Percentiles rank a stretch among this genome's conserved stretches.
These are phyloP conservation scores for Sarcophaga rosellei DNA, from an alignment of 2,888 invertebrate species.

Conservation along the genomic window DNA sequence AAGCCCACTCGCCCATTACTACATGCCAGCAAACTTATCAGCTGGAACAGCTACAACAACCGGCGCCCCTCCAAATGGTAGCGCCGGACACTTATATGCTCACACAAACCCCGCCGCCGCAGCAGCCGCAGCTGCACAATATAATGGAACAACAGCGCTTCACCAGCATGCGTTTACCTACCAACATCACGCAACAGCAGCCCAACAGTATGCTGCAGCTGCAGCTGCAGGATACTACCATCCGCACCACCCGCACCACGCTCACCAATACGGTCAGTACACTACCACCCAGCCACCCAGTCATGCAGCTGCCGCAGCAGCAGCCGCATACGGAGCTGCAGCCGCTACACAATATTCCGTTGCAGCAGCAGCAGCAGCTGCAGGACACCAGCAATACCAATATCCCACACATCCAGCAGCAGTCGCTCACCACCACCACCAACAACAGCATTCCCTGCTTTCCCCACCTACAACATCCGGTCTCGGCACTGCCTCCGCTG, in stretches of 20 bases:
- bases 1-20: conserved; percentile 76
- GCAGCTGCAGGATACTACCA: conserved; percentile 80
- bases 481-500: conserved; percentile 82
- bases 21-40: conserved; percentile 76
- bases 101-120: conserved; percentile 76
- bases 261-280: conserved; percentile 75
- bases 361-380: conserved; percentile 72
- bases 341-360: conserved; percentile 71
- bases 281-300: conserved; percentile 73
- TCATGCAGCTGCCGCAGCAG: conserved; percentile 73
- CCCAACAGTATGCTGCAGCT: conserved; percentile 72
- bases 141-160: conserved; percentile 79
- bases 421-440: conserved; percentile 75
- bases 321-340: conserved; percentile 71
- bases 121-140: conserved; percentile 75
- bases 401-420: conserved; percentile 76
- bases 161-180: conserved; percentile 81
- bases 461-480: conserved; percentile 84
- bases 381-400: conserved; percentile 76
- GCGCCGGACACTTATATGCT: conserved; percentile 77
- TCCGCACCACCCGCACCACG: conserved; percentile 82
- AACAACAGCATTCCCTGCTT: conserved; percentile 77
- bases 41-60: conserved; percentile 73
- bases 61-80: conserved; percentile 73
- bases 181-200: conserved; percentile 76